Base-by-base conservation (phyloP, 2,888 invertebrate species). In the Andrena flavipes region DNA sequence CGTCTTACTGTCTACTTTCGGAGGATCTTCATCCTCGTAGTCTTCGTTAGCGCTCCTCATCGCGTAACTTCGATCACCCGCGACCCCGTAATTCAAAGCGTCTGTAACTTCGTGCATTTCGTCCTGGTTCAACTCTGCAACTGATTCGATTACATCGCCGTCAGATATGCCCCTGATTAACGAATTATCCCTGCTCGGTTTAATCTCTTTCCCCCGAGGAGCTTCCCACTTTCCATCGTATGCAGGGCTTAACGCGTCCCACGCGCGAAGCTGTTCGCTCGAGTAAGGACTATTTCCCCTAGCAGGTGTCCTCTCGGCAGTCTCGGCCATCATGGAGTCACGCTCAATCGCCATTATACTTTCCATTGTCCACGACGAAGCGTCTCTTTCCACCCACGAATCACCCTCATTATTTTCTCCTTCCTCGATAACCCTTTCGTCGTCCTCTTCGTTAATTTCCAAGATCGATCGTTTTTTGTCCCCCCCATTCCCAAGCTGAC, bases 171-270 rank as follows among this genome's bases (percentile, higher is more conserved):
- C 13, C 7, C 30, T 16, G 26, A 48, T 23, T 16, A 23, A 54
- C 42, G 26, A 26, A 33, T 68, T 82, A 20, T 84, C 82, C 10
- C 70, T 30, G 29, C 35, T 68, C n/a, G 88, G 84, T 6, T 75
- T 64, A 7, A 59, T 64, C 26, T 73, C 72, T 10, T 80, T 83
- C 65, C 81, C 16, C 42, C 63, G 73, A 49, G 81, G 80, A 49
- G 69, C 84, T 48, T 87, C 84, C 65, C 85, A 84, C 4, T 86
- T 78, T 51, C 88, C 85, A 59, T 87, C 86, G 60, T 89, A 88
- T n/a, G 80, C 84, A 13, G 87, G 63, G 5, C 67, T 70, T 23
- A 85, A n/a, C n/a, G 88, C 87, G 6, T 88, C 88, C n/a, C 87
- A 87, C 6, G 90, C 89, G 33, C 84, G 88, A 30, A 79, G 35